phyloP scores from a whole-genome alignment of 2,888 invertebrate species.

The Stictocephala bisonia region DNA sequence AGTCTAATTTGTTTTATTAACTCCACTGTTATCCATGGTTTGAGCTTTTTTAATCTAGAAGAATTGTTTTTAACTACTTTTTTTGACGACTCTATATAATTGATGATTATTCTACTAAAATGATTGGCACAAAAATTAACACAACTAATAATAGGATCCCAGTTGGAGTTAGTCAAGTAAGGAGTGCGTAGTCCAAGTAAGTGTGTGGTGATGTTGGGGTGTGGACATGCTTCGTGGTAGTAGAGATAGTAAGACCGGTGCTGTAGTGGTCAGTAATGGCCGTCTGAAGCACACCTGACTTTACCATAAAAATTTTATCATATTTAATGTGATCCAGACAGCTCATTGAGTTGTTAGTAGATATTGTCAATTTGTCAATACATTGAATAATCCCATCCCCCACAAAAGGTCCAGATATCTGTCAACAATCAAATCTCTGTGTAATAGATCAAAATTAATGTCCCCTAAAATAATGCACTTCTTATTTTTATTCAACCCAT shows the following conservation, averaged over 20 bases:
- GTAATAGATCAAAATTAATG: conserved; percentile 11
- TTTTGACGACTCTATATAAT: background rate
- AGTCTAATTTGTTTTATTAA: conserved; percentile 2
- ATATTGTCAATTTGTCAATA: conserved; percentile 19
- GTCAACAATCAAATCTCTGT: background rate
- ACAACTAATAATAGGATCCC: background rate
- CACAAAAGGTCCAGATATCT: too few relatives aligned
- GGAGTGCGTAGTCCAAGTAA: background rate
- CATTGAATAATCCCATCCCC: conserved; percentile 4
- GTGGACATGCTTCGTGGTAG: background rate
- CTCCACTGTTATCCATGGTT: conserved; percentile 24
- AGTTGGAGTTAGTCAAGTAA: conserved; percentile 7
- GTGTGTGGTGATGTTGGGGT: background rate
- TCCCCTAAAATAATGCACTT: too few relatives aligned
- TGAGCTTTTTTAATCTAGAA: conserved; percentile 12
- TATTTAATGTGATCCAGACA: conserved; percentile 31
- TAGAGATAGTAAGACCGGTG: background rate
- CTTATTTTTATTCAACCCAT: background rate
- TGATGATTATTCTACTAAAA: background rate
- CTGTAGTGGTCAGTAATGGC: conserved; percentile 27
- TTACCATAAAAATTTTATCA: background rate
- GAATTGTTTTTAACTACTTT: too few relatives aligned
- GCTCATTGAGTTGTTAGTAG: background rate
- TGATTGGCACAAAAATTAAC: conserved; percentile 12
- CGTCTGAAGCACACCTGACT: conserved; percentile 24